phyloP scores from a whole-genome alignment of 2,888 invertebrate genomes.

The Leuctra nigra region DNA sequence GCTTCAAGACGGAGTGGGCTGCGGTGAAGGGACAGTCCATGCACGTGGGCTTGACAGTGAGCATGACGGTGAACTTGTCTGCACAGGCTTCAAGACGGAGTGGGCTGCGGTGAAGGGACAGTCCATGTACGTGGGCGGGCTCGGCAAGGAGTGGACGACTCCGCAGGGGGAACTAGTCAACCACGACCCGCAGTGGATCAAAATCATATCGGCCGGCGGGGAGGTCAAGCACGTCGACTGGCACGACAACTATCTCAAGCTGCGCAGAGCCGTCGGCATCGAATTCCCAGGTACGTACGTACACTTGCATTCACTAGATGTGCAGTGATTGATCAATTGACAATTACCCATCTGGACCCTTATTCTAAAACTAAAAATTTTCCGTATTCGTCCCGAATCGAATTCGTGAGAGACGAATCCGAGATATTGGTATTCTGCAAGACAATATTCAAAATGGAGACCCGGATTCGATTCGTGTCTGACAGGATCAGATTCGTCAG shows the following conservation, averaged over 20 bases:
- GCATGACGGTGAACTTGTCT: constrained; percentile 2
- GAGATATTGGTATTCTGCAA: no score
- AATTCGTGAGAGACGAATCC: no score
- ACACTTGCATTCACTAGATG: neutral
- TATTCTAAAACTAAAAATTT: no score
- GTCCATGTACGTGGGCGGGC: constrained; percentile 82
- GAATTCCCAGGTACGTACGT: constrained; percentile 65
- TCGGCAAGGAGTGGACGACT: constrained; percentile 97
- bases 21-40: constrained; percentile 81
- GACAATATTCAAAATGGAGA: no score
- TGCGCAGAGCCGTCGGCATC: constrained; percentile 70
- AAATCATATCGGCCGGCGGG: constrained; percentile 70
- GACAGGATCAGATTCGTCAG: no score
- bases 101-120: constrained; percentile 94
- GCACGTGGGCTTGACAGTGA: constrained; percentile 86
- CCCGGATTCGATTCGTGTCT: no score
- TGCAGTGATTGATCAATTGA: no score
- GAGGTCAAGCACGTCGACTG: constrained; percentile 61
- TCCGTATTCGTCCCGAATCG: no score
- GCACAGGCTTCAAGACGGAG: constrained; percentile 83
- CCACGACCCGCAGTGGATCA: constrained; percentile 91
- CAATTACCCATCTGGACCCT: no score
- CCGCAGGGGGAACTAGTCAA: constrained; percentile 72
- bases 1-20: constrained; percentile 97
- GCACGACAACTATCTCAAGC: constrained; percentile 51